Percentiles rank a stretch among this genome's conserved stretches.
Evolutionary conservation across 2,797 vertebrate species (phyloP).

Genomic region (Gymnothorax reevesii): DNA sequence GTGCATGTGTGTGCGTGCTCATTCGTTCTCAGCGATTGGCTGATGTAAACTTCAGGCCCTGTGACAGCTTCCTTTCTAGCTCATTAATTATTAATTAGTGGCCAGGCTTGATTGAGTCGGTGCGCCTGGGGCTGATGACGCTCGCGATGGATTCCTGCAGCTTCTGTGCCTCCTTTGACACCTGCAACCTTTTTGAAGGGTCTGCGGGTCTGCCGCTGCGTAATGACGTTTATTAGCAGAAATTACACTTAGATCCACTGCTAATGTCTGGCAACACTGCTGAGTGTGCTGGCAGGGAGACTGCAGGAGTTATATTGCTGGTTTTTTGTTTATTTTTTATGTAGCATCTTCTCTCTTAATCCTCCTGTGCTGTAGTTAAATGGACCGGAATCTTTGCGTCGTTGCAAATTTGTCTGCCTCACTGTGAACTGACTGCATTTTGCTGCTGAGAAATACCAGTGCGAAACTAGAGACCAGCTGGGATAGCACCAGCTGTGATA

Average conservation of each 20-base stretch:
- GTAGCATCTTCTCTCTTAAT: not conserved
- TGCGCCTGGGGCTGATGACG: slow-evolving; percentile 21
- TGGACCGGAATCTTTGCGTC: not conserved
- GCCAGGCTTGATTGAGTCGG: not conserved
- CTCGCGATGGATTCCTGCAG: slow-evolving; percentile 14
- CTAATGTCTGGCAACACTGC: not conserved
- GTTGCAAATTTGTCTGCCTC: not conserved
- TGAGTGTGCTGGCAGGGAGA: not conserved
- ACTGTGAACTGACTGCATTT: not conserved
- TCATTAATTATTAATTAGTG: slow-evolving; percentile 13
- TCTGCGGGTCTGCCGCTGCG: not conserved
- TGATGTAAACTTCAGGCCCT: too few relatives aligned
- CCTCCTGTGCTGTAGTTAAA: not conserved
- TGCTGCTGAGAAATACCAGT: not conserved
- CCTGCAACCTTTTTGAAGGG: not conserved
- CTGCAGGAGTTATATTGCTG: not conserved
- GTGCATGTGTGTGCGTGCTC: not conserved
- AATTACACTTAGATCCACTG: not conserved
- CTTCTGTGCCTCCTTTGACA: slow-evolving; percentile 10
- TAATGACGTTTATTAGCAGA: slow-evolving; percentile 11
- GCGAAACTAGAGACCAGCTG: too few relatives aligned
- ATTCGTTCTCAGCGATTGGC: not conserved
- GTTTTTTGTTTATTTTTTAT: not conserved
- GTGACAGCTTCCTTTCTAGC: not conserved
- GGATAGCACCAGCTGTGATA: too few relatives aligned